phyloP scores from a whole-genome alignment of 2,797 vertebrate species.

The Tympanoctomys barrerae region DNA sequence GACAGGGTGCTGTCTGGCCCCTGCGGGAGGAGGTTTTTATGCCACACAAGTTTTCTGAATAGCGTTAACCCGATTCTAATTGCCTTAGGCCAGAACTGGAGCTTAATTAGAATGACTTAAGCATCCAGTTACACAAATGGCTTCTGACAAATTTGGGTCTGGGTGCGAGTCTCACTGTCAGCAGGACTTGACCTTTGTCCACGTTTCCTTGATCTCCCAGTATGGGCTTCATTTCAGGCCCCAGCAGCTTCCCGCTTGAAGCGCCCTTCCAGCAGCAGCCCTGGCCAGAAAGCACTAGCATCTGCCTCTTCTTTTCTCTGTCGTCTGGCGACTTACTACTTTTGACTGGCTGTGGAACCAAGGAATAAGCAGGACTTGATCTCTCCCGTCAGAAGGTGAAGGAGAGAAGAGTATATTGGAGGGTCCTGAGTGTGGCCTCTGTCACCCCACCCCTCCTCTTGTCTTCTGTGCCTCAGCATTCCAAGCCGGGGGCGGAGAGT shows the following conservation, averaged over 20 bases:
- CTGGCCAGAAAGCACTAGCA: not conserved
- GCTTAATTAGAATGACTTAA: not conserved
- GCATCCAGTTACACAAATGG: not conserved
- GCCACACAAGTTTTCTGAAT: not conserved
- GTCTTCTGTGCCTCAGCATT: not conserved
- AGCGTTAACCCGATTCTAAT: not conserved
- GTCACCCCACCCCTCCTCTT: too few relatives aligned
- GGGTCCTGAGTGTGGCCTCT: not conserved
- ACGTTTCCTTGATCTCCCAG: not conserved
- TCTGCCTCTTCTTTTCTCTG: not conserved
- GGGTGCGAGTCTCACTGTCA: not conserved
- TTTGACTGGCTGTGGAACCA: not conserved
- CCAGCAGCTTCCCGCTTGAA: not conserved
- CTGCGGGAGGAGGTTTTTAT: not conserved
- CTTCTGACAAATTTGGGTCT: not conserved
- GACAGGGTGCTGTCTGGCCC: not conserved
- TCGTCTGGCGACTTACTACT: not conserved
- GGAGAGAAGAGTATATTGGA: not conserved
- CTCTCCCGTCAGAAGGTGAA: not conserved
- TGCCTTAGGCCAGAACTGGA: not conserved
- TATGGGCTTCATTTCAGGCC: not conserved
- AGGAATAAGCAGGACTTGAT: not conserved
- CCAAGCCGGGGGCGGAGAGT: not conserved
- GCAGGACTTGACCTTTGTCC: not conserved
- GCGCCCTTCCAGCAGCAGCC: not conserved